A percentile compares a stretch with the other conserved stretches of the same genome.
phyloP scores from a whole-genome alignment of 2,888 invertebrate genomes.

The Parapristionchus giblindavisi region DNA sequence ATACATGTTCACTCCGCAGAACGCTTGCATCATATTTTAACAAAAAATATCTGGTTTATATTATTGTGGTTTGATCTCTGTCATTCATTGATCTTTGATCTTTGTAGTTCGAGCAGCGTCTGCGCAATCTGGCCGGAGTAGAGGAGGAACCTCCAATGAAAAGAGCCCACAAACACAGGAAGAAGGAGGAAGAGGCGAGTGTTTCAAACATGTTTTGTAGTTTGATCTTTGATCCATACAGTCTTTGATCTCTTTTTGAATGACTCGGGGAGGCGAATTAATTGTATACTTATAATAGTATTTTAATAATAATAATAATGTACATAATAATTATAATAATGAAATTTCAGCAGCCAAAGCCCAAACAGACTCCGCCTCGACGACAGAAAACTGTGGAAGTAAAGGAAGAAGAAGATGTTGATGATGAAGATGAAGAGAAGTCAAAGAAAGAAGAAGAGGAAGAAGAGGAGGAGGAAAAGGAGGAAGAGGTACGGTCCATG shows the following conservation, averaged over 20 bases:
- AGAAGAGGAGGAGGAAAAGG: constrained; percentile 17
- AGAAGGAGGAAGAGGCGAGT: constrained; percentile 29
- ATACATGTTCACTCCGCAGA: too few species aligned
- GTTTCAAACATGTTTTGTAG: not conserved
- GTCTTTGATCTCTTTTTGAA: not conserved
- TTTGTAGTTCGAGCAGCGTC: constrained; percentile 27
- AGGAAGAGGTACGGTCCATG: not conserved
- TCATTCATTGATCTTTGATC: too few species aligned
- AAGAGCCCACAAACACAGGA: constrained; percentile 29
- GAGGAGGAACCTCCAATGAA: not conserved
- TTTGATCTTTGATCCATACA: not conserved
- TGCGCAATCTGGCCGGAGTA: not conserved
- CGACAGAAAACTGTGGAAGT: constrained; percentile 11
- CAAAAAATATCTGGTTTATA: too few species aligned
- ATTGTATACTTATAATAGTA: too few species aligned
- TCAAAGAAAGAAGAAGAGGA: not conserved
- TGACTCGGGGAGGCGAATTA: too few species aligned
- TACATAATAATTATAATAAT: too few species aligned
- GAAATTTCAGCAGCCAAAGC: constrained; percentile 5
- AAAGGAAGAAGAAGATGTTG: constrained; percentile 27
- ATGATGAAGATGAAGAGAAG: not conserved
- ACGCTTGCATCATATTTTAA: too few species aligned
- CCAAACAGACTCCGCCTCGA: not conserved
- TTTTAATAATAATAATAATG: too few species aligned
- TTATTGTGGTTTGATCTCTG: too few species aligned